Conservation (phyloP, 2,888 invertebrate species). For the Coleophora deauratella region DNA sequence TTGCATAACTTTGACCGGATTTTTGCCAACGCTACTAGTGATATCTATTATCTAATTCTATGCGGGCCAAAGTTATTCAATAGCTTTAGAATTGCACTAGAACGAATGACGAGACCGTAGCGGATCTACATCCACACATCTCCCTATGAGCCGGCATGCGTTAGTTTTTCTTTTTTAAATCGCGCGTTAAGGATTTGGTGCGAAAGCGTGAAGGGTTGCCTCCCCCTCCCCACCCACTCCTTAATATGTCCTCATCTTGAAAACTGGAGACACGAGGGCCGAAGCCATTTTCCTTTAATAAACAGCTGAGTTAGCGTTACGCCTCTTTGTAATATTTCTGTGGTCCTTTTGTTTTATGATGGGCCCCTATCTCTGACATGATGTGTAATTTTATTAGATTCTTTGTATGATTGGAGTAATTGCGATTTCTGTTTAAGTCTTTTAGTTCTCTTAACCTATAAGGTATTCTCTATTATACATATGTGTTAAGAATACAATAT, state of each 20-base stretch:
- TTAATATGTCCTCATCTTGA: constrained; percentile 57
- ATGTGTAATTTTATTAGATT: no score
- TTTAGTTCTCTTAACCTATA: no score
- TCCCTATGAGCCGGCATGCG: constrained; percentile 30
- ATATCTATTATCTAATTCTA: no score
- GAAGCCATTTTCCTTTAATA: constrained; percentile 39
- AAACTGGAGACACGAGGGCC: constrained; percentile 31
- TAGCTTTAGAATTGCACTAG: no score
- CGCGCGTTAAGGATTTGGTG: constrained; percentile 72
- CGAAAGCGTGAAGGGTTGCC: constrained; percentile 67
- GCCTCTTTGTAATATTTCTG: constrained; percentile 18
- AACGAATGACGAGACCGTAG: no score
- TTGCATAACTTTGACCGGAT: no score
- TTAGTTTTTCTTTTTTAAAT: constrained; percentile 74
- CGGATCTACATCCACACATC: no score
- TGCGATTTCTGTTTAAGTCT: neutral
- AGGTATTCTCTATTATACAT: no score
- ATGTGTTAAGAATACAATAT: no score
- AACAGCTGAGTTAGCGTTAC: constrained; percentile 30
- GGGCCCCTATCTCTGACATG: neutral
- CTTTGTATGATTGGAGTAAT: neutral
- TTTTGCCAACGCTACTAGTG: no score
- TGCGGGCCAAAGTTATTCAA: no score
- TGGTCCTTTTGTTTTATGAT: constrained; percentile 17
- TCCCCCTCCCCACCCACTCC: constrained; percentile 38